phyloP scores from a whole-genome alignment of 2,888 invertebrate genomes.

The Herminia tarsipennalis region DNA sequence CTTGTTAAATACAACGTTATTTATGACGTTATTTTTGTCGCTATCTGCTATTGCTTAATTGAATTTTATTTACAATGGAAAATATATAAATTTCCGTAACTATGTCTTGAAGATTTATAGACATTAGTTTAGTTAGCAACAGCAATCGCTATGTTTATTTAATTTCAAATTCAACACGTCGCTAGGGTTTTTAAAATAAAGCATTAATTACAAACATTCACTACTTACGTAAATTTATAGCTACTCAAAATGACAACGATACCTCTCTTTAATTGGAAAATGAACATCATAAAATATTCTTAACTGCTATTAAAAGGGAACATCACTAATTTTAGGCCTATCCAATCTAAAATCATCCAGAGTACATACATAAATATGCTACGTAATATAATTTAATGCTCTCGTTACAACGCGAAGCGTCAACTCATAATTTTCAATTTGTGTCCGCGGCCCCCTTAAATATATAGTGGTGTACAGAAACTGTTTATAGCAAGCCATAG shows the following conservation, averaged over 20 bases:
- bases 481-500: slow-evolving; percentile 66
- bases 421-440: slow-evolving; percentile 82
- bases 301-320: slow-evolving; percentile 18
- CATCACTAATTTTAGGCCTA: slow-evolving; percentile 16
- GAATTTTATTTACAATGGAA: too few species aligned
- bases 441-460: slow-evolving; percentile 72
- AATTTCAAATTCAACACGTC: too few species aligned
- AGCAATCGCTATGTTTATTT: too few species aligned
- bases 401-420: slow-evolving; percentile 68
- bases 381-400: slow-evolving; percentile 57
- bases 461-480: slow-evolving; percentile 59
- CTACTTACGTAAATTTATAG: background rate
- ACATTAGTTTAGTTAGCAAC: too few species aligned
- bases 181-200: too few species aligned
- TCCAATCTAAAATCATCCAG: slow-evolving; percentile 33
- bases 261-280: slow-evolving; percentile 6
- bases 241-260: slow-evolving; percentile 2
- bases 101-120: too few species aligned
- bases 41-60: too few species aligned
- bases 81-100: too few species aligned
- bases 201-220: background rate
- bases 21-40: too few species aligned
- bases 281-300: slow-evolving; percentile 1
- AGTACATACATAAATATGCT: slow-evolving; percentile 47
- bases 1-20: too few species aligned